Evolutionary conservation across 1,140 invertebrate species (phyloP).

Genomic region (Leptopilina boulardi): DNA sequence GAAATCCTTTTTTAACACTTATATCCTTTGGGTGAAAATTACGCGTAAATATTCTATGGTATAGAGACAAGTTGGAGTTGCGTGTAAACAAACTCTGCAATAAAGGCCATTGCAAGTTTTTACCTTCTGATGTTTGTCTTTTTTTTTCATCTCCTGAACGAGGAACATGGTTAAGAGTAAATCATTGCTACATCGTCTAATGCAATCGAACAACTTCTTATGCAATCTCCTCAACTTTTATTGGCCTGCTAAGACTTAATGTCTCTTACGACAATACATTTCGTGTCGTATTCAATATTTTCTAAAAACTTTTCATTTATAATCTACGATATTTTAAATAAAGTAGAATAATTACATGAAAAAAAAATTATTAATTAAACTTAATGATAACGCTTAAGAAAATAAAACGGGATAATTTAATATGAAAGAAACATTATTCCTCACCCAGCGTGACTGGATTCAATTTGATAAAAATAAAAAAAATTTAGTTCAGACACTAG

Average conservation of each 20-base stretch:
- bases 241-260: not conserved
- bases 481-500: too few species aligned
- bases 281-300: not conserved
- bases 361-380: too few species aligned
- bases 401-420: too few species aligned
- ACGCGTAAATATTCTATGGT: not conserved
- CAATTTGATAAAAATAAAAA: too few species aligned
- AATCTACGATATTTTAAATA: not conserved
- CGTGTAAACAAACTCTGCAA: not conserved
- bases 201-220: constrained; percentile 3
- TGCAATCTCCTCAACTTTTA: not conserved
- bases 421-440: too few species aligned
- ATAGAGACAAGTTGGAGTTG: not conserved
- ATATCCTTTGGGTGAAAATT: not conserved
- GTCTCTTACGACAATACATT: not conserved
- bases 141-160: constrained; percentile 14
- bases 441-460: too few species aligned
- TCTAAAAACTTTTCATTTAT: not conserved
- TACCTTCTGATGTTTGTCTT: not conserved
- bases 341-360: not conserved
- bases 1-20: not conserved
- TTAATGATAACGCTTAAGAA: too few species aligned
- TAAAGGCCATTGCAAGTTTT: not conserved
- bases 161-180: constrained; percentile 6
- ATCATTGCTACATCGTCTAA: constrained; percentile 14